These are phyloP conservation scores for Phataginus tricuspis DNA, from an alignment of 2,797 vertebrate genomes.

Conservation along the genomic window DNA sequence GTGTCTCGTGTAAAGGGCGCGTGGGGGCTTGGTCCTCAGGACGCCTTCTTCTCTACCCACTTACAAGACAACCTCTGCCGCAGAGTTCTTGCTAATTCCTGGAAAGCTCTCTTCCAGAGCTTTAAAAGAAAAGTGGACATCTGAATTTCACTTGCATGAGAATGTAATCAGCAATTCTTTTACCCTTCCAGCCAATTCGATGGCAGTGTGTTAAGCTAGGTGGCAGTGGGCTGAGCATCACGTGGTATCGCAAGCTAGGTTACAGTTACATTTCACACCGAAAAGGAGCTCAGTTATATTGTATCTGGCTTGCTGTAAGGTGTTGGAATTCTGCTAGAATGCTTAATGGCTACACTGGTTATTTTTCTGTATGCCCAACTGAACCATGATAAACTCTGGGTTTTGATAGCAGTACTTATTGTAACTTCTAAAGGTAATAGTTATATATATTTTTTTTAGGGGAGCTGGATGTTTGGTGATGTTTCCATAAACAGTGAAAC, in stretches of 20 bases:
- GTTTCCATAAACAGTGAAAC: conserved; percentile 2
- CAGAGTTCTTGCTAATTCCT: conserved; percentile 77
- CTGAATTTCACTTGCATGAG: conserved; percentile 60
- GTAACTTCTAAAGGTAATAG: background rate
- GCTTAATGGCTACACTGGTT: conserved; percentile 68
- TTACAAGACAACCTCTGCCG: conserved; percentile 58
- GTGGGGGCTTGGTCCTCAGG: background rate
- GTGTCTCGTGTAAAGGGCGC: background rate
- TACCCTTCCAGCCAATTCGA: conserved; percentile 81
- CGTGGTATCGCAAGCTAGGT: background rate
- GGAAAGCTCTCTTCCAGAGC: conserved; percentile 70
- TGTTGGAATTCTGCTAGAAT: background rate
- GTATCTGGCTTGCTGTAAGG: conserved; percentile 58
- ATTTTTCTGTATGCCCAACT: conserved; percentile 70
- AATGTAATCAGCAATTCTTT: conserved; percentile 67
- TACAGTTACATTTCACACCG: background rate
- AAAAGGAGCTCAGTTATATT: background rate
- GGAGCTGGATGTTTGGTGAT: conserved; percentile 1
- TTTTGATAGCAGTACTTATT: conserved; percentile 50
- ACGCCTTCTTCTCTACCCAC: background rate
- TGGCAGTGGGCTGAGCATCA: background rate
- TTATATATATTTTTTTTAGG: background rate
- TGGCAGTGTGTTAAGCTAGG: background rate
- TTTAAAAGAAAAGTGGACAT: conserved; percentile 40
- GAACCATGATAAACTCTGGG: conserved; percentile 45